phyloP scores from a whole-genome alignment of 2,797 vertebrate genomes.

The Acanthurus lineatus region DNA sequence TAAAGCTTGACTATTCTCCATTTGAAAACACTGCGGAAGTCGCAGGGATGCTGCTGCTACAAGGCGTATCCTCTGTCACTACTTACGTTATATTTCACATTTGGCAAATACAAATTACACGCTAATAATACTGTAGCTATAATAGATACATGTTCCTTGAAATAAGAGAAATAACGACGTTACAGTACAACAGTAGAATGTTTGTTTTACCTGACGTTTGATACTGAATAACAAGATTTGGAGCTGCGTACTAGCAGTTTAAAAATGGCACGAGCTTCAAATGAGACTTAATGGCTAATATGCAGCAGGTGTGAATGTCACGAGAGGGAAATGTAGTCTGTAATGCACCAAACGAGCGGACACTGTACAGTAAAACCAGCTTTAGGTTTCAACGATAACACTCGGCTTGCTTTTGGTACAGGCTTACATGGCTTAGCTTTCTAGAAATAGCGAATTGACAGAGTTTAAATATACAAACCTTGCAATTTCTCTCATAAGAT shows the following conservation, averaged over 20 bases:
- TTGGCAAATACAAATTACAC: no score
- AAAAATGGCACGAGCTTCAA: background rate
- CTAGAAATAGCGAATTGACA: conserved; percentile 47
- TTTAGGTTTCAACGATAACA: conserved; percentile 13
- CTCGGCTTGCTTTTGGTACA: conserved; percentile 31
- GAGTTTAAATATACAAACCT: conserved; percentile 70
- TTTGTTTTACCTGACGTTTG: background rate
- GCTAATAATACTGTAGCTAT: background rate
- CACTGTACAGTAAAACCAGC: conserved; percentile 1
- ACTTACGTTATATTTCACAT: background rate
- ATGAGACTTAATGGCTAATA: background rate
- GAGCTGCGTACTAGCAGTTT: conserved; percentile 4
- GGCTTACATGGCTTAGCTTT: conserved; percentile 66
- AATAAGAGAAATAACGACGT: background rate
- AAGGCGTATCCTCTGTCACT: conserved; percentile 44
- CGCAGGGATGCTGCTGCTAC: conserved; percentile 33
- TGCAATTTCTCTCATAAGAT: conserved; percentile 57
- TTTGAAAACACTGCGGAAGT: conserved; percentile 29
- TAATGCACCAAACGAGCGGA: background rate
- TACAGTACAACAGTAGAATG: no score
- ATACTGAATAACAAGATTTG: conserved; percentile 21
- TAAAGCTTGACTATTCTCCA: background rate
- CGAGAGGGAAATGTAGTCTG: background rate
- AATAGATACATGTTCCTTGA: background rate
- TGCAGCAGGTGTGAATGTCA: background rate